A percentile compares a stretch with the other conserved stretches of the same genome.
Evolutionary conservation across 2,113 vertebrate species (phyloP).

Genomic region (Otocyon megalotis): DNA sequence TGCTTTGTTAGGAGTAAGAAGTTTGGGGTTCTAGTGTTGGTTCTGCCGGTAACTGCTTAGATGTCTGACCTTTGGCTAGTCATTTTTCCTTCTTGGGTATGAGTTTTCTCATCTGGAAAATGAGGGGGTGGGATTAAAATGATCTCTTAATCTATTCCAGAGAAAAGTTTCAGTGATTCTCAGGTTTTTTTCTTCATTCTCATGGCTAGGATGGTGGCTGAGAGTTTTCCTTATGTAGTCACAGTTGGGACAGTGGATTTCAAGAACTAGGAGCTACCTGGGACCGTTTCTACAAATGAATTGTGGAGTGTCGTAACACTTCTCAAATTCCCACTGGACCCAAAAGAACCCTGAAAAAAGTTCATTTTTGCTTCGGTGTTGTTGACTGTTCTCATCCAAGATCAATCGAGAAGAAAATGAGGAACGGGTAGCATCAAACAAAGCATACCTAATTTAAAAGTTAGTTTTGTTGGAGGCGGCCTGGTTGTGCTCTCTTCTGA

Average conservation of each 20-base stretch:
- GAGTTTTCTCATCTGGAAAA: constrained; percentile 69
- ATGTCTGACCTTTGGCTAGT: constrained; percentile 64
- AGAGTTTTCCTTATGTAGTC: background rate
- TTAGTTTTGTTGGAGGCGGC: background rate
- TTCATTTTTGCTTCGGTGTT: background rate
- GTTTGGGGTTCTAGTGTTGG: constrained; percentile 60
- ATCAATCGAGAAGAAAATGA: background rate
- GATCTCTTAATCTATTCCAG: constrained; percentile 36
- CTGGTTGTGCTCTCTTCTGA: background rate
- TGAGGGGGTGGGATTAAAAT: constrained; percentile 63
- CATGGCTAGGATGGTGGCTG: background rate
- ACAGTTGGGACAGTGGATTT: background rate
- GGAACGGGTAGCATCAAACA: background rate
- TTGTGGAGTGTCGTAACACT: background rate
- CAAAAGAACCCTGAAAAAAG: background rate
- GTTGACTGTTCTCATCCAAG: background rate
- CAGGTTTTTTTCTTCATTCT: background rate
- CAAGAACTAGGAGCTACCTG: background rate
- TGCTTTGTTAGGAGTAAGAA: constrained; percentile 27
- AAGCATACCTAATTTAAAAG: background rate
- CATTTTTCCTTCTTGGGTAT: constrained; percentile 57
- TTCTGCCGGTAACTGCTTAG: constrained; percentile 51
- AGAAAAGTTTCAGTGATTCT: constrained; percentile 40
- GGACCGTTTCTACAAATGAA: background rate
- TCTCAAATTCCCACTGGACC: background rate